Evolutionary conservation across 23 tunicate species (phyloP).

Genomic region (Phallusia fumigata): DNA sequence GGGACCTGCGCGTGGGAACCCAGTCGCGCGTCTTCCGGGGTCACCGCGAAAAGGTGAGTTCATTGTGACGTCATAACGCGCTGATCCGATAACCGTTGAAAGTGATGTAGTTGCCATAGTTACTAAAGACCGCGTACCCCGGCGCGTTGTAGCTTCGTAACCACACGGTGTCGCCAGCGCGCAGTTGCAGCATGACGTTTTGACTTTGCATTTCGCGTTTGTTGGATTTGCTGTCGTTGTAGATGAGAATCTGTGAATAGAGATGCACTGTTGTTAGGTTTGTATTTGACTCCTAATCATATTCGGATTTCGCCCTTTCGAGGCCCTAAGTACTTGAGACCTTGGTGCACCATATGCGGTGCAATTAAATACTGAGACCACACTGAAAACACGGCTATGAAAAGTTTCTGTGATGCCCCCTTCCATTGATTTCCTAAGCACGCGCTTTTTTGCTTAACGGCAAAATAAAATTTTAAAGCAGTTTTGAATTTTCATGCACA

Average conservation of each 20-base stretch:
- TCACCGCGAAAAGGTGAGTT: constrained; percentile 38
- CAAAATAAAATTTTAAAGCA: too few species aligned
- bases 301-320: too few species aligned
- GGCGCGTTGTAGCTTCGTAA: constrained; percentile 48
- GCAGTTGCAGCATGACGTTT: constrained; percentile 58
- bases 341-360: too few species aligned
- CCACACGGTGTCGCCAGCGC: constrained; percentile 71
- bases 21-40: constrained; percentile 24
- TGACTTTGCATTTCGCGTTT: constrained; percentile 81
- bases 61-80: constrained; percentile 26
- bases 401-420: too few species aligned
- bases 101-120: constrained; percentile 78
- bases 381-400: too few species aligned
- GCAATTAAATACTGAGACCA: too few species aligned
- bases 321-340: too few species aligned
- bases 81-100: constrained; percentile 62
- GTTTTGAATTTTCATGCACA: too few species aligned
- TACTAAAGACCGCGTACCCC: constrained; percentile 84
- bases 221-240: constrained; percentile 64
- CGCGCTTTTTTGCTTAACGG: too few species aligned
- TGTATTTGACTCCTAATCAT: too few species aligned
- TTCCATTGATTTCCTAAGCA: too few species aligned
- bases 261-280: too few species aligned
- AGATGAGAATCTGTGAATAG: constrained; percentile 46
- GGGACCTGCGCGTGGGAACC: constrained; percentile 68